Percentiles rank a stretch among this genome's conserved stretches.
phyloP scores from a whole-genome alignment of 2,113 vertebrate genomes.

The Callithrix jacchus region DNA sequence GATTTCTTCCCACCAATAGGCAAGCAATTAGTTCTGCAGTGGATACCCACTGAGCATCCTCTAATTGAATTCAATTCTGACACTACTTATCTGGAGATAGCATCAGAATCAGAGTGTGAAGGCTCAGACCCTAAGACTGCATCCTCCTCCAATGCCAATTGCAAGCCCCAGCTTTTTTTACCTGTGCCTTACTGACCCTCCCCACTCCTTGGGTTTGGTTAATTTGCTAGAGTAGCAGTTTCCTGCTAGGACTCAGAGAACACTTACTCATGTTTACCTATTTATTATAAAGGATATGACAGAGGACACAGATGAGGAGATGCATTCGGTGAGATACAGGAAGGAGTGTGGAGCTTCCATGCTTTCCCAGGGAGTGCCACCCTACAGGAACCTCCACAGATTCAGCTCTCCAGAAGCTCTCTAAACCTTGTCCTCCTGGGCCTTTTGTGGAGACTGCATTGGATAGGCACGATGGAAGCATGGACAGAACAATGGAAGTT shows the following conservation, averaged over 20 bases:
- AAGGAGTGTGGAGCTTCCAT: not conserved
- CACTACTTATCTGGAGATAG: not conserved
- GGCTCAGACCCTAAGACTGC: not conserved
- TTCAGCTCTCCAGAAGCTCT: not conserved
- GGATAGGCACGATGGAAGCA: not conserved
- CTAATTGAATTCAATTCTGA: not conserved
- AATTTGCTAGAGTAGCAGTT: not conserved
- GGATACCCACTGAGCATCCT: not conserved
- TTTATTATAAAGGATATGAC: not conserved
- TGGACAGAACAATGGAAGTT: not conserved
- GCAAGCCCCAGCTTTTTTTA: not conserved
- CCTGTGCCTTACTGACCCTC: not conserved
- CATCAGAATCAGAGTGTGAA: not conserved
- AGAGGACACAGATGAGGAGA: not conserved
- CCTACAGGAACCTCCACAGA: not conserved
- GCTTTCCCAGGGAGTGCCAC: not conserved
- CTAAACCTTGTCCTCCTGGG: not conserved
- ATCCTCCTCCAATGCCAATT: not conserved
- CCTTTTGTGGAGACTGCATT: not conserved
- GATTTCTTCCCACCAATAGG: not conserved
- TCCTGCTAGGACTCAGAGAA: not conserved
- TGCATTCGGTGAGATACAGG: not conserved
- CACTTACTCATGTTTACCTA: not conserved
- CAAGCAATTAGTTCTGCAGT: not conserved
- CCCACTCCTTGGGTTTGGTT: not conserved